Base-by-base conservation (phyloP, 2,113 vertebrate genomes). In the Ascaphus truei region DNA sequence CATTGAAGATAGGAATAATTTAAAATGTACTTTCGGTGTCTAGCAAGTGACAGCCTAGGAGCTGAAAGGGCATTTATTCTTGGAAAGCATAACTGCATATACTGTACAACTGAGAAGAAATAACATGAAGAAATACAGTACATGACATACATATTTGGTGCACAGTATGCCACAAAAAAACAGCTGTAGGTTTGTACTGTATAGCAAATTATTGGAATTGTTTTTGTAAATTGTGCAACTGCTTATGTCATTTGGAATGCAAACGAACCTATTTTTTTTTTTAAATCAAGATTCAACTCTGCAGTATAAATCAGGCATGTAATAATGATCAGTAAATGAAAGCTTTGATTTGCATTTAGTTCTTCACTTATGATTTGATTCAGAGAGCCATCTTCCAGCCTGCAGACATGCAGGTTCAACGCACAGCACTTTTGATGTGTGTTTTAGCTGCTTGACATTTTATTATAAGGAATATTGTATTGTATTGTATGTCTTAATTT, bases 131-230 rank as follows among this genome's bases (percentile, higher is more conserved):
- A 23, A 15, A 26, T 51, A 16, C 56, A 57, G 2, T 7, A 30
- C 56, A 33, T 16, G 31, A 47, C 56, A 41, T 41, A 61, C 37
- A 71, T 58, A 60, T 41, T 61, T 71, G 56, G 67, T 31, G 56
- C n/a, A n/a, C n/a, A n/a, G n/a, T 41, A 51, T 22, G n/a, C 67
- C 67, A 8, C 55, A 59, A 47, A 16, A 15, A 2, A 16, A 16
- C 66, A 37, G 56, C 45, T 41, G 41, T 60, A 69, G 67, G 67
- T 69, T 69, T 60, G 45, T 27, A 71, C 61, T 60, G 45, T 27
- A 71, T 52, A 61, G 59, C 57, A 45, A 52, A 71, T 71, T 71
- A 60, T 52, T 61, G 56, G 39, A 51, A 61, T 61, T 71, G 61
- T 61, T 68, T 68, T 60, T 56, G n/a, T 51, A 68, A 51, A 43